Base-by-base conservation (phyloP, 2,113 vertebrate genomes). In the Galemys pyrenaicus region DNA sequence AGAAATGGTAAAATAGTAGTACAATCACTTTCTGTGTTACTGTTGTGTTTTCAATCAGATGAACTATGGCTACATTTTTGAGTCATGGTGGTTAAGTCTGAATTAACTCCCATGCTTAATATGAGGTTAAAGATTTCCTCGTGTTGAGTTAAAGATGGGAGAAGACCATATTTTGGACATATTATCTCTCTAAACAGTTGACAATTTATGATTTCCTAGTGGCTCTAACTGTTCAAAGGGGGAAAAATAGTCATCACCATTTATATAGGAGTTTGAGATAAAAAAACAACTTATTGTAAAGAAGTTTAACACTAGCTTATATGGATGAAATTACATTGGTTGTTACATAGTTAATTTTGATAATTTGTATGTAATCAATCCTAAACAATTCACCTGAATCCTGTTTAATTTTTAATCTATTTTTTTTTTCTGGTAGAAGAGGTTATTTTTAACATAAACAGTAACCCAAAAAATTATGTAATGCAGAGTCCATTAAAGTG, bases 351-450 rank as follows among this genome's bases (percentile, higher is more conserved):
- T 84, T 71, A 68, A 68, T 64, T 67, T 87, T 77, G n/a, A 51
- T 37, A 89, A 28, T 32, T 0, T 70, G 20, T 79, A 71, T 44
- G 4, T 77, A 84, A 46, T 71, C 28, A 71, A 5, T 44, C 37
- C 13, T 56, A 77, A 86, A 78, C 6, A 60, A 67, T 90, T 83
- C 28, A 39, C 6, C 12, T 87, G 26, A 56, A 64, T 41, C 2
- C 2, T 58, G 2, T 87, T 95, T 88, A 46, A 39, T 86, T 3
- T 95, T 60, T 68, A 49, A 7, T 2, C 77, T 9, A 62, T 44
- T 91, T 95, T 78, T 60, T 94, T 35, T 92, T 93, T 64, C 68
- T 56, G 39, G 22, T 39, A 96, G 44, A 88, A 79, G 46, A 90
- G 64, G 2, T 71, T 83, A 58, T 13, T 92, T 37, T 80, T 17